phyloP scores from a whole-genome alignment of 2,113 vertebrate species.

The Plecotus auritus region DNA sequence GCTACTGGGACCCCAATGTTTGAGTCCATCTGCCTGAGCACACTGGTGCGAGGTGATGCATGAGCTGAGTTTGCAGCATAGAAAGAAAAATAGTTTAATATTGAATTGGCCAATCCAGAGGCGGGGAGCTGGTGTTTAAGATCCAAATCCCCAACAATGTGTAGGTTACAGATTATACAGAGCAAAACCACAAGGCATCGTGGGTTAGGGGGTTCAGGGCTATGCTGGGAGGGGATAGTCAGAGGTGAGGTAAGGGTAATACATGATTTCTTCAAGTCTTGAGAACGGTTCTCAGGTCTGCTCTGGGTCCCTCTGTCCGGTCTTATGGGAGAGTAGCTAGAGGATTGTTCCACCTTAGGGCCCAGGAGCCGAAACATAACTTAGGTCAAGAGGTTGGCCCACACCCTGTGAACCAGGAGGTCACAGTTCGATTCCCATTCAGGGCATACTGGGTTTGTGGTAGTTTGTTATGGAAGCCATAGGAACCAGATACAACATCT shows the following conservation, averaged over 20 bases:
- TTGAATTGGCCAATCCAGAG: not conserved
- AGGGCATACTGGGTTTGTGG: not conserved
- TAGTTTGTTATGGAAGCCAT: accelerated
- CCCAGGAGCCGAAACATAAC: not conserved
- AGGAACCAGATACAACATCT: not conserved
- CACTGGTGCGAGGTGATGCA: not conserved
- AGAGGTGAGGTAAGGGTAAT: not conserved
- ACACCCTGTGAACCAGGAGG: too few species aligned
- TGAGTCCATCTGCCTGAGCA: not conserved
- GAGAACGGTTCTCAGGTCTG: not conserved
- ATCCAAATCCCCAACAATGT: not conserved
- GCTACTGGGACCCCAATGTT: not conserved
- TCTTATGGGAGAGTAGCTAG: not conserved
- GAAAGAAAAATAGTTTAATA: not conserved
- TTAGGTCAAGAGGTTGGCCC: not conserved
- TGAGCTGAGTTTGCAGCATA: not conserved
- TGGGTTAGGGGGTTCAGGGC: not conserved
- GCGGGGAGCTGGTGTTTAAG: not conserved
- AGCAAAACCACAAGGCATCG: not conserved
- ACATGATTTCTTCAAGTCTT: not conserved
- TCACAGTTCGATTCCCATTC: too few species aligned
- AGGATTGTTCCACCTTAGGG: not conserved
- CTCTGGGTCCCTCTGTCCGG: not conserved
- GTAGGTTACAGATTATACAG: not conserved
- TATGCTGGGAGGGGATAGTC: not conserved